Evolutionary conservation across 2,113 vertebrate genomes (phyloP), one percentile per base, ranked within the genome.

Genomic region (Chaetops frenatus): DNA sequence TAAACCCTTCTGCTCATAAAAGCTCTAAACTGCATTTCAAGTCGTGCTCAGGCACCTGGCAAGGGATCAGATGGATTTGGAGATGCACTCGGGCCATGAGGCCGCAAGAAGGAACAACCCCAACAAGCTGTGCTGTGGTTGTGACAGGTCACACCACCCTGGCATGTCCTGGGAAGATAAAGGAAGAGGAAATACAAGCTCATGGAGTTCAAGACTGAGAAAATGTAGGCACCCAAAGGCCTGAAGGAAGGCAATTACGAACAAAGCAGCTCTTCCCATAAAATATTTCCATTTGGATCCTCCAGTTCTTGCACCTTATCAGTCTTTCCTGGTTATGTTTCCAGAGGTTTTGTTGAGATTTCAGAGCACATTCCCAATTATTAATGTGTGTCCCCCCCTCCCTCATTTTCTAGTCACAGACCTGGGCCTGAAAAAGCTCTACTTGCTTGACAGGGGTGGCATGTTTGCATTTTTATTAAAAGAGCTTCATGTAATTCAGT

Each of bases 61-160:
- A 95, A 70, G 79, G 90, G 86, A 96, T 94, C 90, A 96, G 94
- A 85, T 79, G 92, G 11, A 48, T 94, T 0, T 57, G 81, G 23
- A 24, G 45, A 73, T 45, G 78, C 87, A 81, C 40, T 50, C 0
- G 1, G 51, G 95, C 85, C 92, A 91, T 0, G 81, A 29, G 87
- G 93, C 83, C 69, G 50, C 48, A 15, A 76, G 60, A 38, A 82
- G 40, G 45, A 81, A 86, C 76, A 71, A 74, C 56, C 67, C 42
- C 5, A 64, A 21, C 18, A 0, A 78, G 94, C 36, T 57, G 87
- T 11, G 87, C 93, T 70, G 74, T 21, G 86, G 17, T 4, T 71
- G 21, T 21, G 60, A 35, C 56, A 67, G 87, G 15, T 83, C 93
- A 86, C 64, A 44, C 47, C 93, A 90, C 70, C 81, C 74, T 56